Evolutionary conservation across 2,888 invertebrate species (phyloP), one percentile per base, ranked within the genome.

Genomic region (Sinelater perroti): DNA sequence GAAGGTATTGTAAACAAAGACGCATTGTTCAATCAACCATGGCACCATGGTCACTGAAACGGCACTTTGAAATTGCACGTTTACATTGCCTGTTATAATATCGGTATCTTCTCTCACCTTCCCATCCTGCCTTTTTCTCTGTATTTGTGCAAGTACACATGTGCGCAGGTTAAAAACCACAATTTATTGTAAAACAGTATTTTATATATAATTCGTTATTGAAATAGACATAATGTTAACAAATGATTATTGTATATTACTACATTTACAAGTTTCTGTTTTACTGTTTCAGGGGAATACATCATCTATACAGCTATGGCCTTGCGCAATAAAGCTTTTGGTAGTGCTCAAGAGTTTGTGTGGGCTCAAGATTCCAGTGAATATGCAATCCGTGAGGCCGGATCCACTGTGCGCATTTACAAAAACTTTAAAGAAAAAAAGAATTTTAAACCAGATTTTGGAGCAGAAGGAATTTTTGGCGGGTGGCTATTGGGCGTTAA

Each of bases 291-390:
- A 58, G 58, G 58, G 2, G 99, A 99, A 77, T 99, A 97, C 78
- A 99, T 99, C 42, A 98, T 99, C 69, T 99, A 99, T 81, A 99
- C 99, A 0, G 96, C 99, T 0, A 97, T 99, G 97, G 98, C 98
- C 0, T 81, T 99, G 62, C 84, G 99, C 47, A 99, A 99, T 79
- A 99, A 99, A 77, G 97, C 97, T 1, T 99, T 98, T 75, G 99
- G 99, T 0, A 90, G 94, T 7, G 98, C 97, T 0, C 94, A 97
- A 70, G 99, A 99, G 80, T 99, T 99, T 76, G 98, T 98, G 0
- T 99, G 99, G 99, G 95, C 96, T 0, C 85, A 90, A 42, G 99
- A 99, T 76, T 95, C 97, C 21, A 95, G 95, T 35, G 94, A 97
- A 69, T 93, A 92, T 70, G 92, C 92, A 0, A 64, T 63, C 16